Base-by-base conservation (phyloP, 1,140 invertebrate genomes). In the Lordiphosa clarofinis region DNA sequence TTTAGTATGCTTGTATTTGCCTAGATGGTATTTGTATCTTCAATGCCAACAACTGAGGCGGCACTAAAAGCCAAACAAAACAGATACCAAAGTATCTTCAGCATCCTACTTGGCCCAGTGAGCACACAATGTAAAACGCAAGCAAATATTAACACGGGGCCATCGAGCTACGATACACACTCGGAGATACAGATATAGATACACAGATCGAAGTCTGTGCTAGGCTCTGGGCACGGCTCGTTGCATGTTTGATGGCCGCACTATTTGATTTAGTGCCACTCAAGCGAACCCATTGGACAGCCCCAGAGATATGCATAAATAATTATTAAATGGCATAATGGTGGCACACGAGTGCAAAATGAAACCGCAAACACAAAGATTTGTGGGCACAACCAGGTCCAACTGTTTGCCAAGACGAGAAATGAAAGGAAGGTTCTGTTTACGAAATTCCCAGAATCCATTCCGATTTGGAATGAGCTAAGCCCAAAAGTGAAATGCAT, bases 51-150 rank as follows among this genome's bases (percentile, higher is more conserved):
- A 71, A 76, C 66, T 76, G 67, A 78, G 67, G 62, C 73, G 62
- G 67, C 74, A 78, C 73, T 78, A 78, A 78, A 78, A 79, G 74
- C 68, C 74, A 78, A 78, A 78, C 74, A 78, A 79, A 69, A 73
- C 69, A 78, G 79, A 69, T 68, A 56, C 50, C 57, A 59, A 79
- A 79, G 57, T 54, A 54, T 42, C 13, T 37, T 42, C 13, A 31
- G 48, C 33, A 59, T 53, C 50, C 37, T 31, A 53, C 43, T 57
- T 31, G 39, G 28, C 69, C 54, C 74, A 79, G 69, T 53, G 54
- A 49, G 69, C 70, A 78, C 71, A 78, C 74, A 78, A 79, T 76
- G 74, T 79, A 78, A 79, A 79, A 78, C 74, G 69, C 74, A 69
- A 69, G 72, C 71, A 78, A 78, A 79, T 78, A 78, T 78, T 78